Conservation (phyloP, 2,797 vertebrate genomes). For the Danio aesculapii region DNA sequence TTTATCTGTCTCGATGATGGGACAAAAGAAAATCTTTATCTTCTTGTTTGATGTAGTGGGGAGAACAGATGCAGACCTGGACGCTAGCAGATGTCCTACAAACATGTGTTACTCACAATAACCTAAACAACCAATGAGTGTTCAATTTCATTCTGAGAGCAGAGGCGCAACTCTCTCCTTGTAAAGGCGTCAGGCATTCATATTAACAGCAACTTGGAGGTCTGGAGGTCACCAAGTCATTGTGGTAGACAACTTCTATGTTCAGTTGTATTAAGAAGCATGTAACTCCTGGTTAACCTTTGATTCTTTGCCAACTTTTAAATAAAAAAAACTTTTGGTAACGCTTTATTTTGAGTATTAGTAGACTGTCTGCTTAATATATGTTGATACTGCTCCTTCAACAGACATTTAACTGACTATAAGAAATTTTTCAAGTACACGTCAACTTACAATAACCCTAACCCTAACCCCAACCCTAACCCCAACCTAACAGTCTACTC, state of each 20-base stretch:
- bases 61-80: constrained; percentile 35
- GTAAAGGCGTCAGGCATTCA: constrained; percentile 22
- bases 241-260: not conserved
- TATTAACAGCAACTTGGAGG: not conserved
- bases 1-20: constrained; percentile 17
- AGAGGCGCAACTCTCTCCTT: not conserved
- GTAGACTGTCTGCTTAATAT: too few species aligned
- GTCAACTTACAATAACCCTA: too few species aligned
- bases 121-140: constrained; percentile 33
- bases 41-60: constrained; percentile 30
- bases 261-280: not conserved
- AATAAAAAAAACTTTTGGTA: too few species aligned
- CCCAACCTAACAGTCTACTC: too few species aligned
- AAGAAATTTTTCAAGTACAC: too few species aligned
- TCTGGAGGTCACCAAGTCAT: not conserved
- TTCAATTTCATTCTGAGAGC: constrained; percentile 5
- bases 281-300: not conserved
- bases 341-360: too few species aligned
- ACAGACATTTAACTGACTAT: too few species aligned
- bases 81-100: constrained; percentile 31
- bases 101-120: constrained; percentile 34
- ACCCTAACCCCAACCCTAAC: too few species aligned
- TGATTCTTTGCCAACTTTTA: not conserved
- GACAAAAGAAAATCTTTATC: constrained; percentile 12
- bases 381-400: too few species aligned